Percentiles rank a stretch among this genome's conserved stretches.
phyloP scores from a whole-genome alignment of 1,140 invertebrate species.

The Lepidurus couesii region DNA sequence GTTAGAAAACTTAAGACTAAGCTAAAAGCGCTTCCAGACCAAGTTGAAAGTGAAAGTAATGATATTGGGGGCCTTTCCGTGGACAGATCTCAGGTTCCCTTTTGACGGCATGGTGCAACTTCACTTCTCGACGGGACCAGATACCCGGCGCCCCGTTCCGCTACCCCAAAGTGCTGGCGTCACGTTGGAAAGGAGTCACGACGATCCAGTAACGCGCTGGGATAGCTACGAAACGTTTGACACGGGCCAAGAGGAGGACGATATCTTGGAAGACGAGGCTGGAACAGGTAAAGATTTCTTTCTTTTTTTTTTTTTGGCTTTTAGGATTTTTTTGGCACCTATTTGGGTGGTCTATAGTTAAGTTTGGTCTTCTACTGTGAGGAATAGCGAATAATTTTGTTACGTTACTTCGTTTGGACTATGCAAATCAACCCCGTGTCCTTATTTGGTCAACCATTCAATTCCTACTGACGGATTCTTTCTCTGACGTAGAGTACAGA shows the following conservation, averaged over 20 bases:
- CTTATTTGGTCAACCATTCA: slow-evolving; percentile 16
- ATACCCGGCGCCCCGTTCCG: slow-evolving; percentile 47
- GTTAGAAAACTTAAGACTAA: no score
- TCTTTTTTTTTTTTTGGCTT: slow-evolving; percentile 23
- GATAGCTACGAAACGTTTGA: slow-evolving; percentile 76
- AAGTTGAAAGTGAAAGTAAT: not conserved
- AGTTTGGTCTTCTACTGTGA: not conserved
- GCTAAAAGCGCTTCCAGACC: not conserved
- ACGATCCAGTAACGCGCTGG: slow-evolving; percentile 67
- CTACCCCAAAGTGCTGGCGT: slow-evolving; percentile 64
- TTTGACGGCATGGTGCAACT: slow-evolving; percentile 74
- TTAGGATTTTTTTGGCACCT: not conserved
- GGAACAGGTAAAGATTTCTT: not conserved
- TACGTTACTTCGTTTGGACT: not conserved
- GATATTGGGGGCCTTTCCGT: not conserved
- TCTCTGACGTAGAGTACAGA: not conserved
- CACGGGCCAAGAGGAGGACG: slow-evolving; percentile 44
- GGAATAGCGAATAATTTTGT: not conserved
- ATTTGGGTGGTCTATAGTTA: not conserved
- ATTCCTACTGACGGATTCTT: not conserved
- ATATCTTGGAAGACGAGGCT: slow-evolving; percentile 20
- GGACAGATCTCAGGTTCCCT: slow-evolving; percentile 59
- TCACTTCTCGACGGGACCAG: slow-evolving; percentile 63
- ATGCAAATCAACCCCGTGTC: not conserved
- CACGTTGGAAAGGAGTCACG: slow-evolving; percentile 53